Evolutionary conservation across 2,113 vertebrate species (phyloP).

Genomic region (Melanostigma gelatinosum): DNA sequence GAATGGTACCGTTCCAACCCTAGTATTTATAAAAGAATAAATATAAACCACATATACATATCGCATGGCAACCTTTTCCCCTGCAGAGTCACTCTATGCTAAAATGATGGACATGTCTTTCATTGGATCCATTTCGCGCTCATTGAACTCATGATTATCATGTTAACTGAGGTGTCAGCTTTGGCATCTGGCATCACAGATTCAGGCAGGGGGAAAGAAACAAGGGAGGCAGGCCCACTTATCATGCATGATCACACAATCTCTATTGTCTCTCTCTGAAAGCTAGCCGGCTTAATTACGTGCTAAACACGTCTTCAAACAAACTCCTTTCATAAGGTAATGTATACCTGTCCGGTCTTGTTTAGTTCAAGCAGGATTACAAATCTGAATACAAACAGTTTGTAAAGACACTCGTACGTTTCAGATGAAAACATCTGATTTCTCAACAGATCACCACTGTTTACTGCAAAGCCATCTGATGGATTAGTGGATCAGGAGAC

Average conservation of each 20-base stretch:
- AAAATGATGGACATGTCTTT: slow-evolving; percentile 59
- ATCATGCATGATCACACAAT: slow-evolving; percentile 59
- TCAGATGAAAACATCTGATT: not conserved
- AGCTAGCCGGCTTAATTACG: slow-evolving; percentile 55
- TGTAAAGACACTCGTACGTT: not conserved
- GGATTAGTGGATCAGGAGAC: slow-evolving; percentile 29
- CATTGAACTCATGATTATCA: slow-evolving; percentile 74
- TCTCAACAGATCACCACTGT: not conserved
- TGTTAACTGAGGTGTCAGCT: slow-evolving; percentile 72
- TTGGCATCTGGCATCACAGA: slow-evolving; percentile 65
- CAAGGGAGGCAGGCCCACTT: slow-evolving; percentile 50
- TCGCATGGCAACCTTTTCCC: slow-evolving; percentile 10
- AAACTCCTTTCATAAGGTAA: slow-evolving; percentile 32
- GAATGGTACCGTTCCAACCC: no score
- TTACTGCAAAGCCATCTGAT: slow-evolving; percentile 25
- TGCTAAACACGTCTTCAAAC: slow-evolving; percentile 36
- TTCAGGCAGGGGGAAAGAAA: slow-evolving; percentile 45
- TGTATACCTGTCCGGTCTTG: slow-evolving; percentile 38
- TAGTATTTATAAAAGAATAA: not conserved
- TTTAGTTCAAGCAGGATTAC: slow-evolving; percentile 30
- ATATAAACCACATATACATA: not conserved
- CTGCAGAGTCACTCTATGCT: slow-evolving; percentile 21
- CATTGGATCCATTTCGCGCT: slow-evolving; percentile 60
- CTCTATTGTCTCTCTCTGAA: slow-evolving; percentile 40
- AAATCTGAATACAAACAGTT: slow-evolving; percentile 4